These are phyloP conservation scores for Regulus satrapa DNA, from an alignment of 2,113 vertebrate genomes.

Conservation along the genomic window DNA sequence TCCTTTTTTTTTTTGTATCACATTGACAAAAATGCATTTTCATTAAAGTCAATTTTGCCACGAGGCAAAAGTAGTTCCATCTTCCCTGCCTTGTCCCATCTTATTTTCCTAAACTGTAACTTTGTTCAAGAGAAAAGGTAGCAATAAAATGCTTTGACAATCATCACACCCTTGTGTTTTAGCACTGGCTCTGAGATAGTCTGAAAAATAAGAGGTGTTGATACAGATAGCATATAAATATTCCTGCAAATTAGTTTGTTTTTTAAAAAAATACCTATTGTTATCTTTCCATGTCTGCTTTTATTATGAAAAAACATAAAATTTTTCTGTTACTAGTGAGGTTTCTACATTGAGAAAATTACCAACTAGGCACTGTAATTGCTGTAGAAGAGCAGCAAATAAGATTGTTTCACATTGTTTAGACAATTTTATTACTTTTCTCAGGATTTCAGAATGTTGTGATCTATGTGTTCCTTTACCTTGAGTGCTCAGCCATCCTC, in stretches of 20 bases:
- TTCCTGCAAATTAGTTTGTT: not conserved
- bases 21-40: slow-evolving; percentile 12
- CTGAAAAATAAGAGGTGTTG: slow-evolving; percentile 22
- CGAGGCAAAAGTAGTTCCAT: not conserved
- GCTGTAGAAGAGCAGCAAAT: slow-evolving; percentile 33
- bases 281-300: slow-evolving; percentile 7
- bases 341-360: slow-evolving; percentile 43
- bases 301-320: not conserved
- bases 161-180: not conserved
- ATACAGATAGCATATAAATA: not conserved
- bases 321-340: not conserved
- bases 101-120: slow-evolving; percentile 8
- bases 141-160: not conserved
- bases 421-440: slow-evolving; percentile 55
- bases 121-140: not conserved
- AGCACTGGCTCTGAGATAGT: not conserved
- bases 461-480: slow-evolving; percentile 43
- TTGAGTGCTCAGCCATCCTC: slow-evolving; percentile 25
- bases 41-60: not conserved
- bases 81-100: not conserved
- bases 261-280: not conserved
- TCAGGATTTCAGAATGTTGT: slow-evolving; percentile 51
- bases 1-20: not conserved
- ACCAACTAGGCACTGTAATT: slow-evolving; percentile 37
- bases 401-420: slow-evolving; percentile 48